A percentile compares a stretch with the other conserved stretches of the same genome.
Conservation (phyloP, 2,797 vertebrate genomes). For the Myotis myotis region DNA sequence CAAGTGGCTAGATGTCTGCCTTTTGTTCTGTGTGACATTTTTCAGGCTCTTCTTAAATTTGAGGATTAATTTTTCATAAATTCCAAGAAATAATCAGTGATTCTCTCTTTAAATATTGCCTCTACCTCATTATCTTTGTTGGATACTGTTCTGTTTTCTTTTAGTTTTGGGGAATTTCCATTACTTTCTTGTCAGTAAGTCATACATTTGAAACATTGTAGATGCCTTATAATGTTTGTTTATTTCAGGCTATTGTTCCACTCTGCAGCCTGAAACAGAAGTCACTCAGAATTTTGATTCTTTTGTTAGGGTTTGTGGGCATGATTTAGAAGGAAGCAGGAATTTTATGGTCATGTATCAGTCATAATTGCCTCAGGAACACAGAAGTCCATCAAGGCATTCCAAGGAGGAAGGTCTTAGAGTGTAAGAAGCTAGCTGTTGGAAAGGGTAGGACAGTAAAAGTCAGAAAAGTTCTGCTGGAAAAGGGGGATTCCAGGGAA, state of each 20-base stretch:
- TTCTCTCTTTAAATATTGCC: conserved; percentile 30
- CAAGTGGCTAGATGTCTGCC: background rate
- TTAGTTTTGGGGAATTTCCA: conserved; percentile 28
- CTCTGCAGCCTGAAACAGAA: background rate
- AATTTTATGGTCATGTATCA: background rate
- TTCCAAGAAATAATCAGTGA: background rate
- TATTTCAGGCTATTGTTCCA: background rate
- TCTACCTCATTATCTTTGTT: background rate
- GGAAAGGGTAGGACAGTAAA: background rate
- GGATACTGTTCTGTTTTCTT: background rate
- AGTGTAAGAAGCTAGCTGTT: background rate
- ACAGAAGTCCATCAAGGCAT: background rate
- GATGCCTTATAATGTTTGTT: background rate
- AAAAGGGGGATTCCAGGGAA: background rate
- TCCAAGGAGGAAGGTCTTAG: background rate
- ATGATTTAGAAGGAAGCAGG: background rate
- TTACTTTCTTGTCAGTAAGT: background rate
- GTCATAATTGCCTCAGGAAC: background rate
- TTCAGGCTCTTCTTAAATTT: background rate
- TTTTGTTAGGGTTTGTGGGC: background rate
- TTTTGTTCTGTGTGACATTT: background rate
- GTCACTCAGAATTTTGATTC: background rate
- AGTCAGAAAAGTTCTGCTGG: background rate
- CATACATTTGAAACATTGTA: background rate
- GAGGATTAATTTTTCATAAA: conserved; percentile 2